These are phyloP conservation scores for Meghimatium bilineatum DNA, from an alignment of 2,888 invertebrate genomes.

Conservation along the genomic window DNA sequence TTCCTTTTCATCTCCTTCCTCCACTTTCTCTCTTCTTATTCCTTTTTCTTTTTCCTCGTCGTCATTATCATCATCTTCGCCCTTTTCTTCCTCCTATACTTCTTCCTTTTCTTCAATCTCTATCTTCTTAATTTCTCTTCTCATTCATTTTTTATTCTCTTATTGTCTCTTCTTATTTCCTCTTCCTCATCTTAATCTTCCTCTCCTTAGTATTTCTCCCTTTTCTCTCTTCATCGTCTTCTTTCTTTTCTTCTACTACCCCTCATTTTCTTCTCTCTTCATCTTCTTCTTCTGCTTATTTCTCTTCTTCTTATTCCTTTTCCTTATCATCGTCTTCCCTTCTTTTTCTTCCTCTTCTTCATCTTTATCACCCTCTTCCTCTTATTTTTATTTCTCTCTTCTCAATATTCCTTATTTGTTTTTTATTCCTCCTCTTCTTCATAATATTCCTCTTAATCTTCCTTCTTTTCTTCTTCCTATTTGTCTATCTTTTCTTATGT, in stretches of 20 bases:
- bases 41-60: slow-evolving; percentile 7
- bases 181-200: too few relatives aligned
- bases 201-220: too few relatives aligned
- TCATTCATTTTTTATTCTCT: background rate
- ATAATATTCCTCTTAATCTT: background rate
- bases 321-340: background rate
- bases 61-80: background rate
- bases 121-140: background rate
- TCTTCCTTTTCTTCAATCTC: background rate
- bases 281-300: background rate
- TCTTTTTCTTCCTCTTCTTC: too few relatives aligned
- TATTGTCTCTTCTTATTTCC: too few relatives aligned
- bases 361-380: too few relatives aligned
- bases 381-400: background rate
- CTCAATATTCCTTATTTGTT: too few relatives aligned
- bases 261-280: background rate
- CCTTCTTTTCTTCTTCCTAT: background rate
- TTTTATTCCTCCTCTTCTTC: too few relatives aligned
- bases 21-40: slow-evolving; percentile 6
- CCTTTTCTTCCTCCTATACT: slow-evolving; percentile 14
- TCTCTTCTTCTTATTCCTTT: background rate
- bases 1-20: background rate
- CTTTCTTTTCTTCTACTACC: slow-evolving; percentile 5
- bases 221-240: background rate
- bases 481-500: too few relatives aligned